phyloP scores from a whole-genome alignment of 2,113 vertebrate species.

The Uropsilus gracilis region DNA sequence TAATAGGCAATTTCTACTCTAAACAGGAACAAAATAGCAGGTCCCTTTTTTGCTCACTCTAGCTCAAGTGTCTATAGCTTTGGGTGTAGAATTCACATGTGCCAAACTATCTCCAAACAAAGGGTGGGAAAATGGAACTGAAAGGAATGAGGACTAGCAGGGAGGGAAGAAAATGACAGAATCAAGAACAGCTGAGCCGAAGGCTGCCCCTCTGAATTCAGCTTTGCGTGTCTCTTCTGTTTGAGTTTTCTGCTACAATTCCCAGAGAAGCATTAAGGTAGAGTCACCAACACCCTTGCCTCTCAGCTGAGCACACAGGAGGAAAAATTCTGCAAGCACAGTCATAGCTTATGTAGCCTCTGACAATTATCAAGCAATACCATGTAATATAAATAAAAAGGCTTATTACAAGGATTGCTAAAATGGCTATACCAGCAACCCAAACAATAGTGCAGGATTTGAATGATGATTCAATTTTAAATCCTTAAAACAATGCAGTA shows the following conservation, averaged over 20 bases:
- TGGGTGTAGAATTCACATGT: background rate
- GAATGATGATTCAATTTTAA: slow-evolving; percentile 33
- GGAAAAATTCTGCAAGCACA: background rate
- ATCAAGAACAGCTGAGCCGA: background rate
- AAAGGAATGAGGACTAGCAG: background rate
- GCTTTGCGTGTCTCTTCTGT: background rate
- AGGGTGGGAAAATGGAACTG: background rate
- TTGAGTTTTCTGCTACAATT: background rate
- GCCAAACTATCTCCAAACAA: background rate
- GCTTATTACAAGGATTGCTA: background rate
- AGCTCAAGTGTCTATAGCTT: background rate
- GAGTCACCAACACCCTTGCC: background rate
- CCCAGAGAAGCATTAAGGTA: background rate
- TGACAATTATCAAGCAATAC: background rate
- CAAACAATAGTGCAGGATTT: background rate
- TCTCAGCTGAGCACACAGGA: background rate
- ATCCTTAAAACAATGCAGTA: slow-evolving; percentile 17
- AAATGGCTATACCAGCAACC: background rate
- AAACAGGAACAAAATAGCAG: background rate
- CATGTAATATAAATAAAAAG: background rate
- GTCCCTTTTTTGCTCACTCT: background rate
- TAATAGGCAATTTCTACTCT: background rate
- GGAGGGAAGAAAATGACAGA: background rate
- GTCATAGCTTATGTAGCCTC: background rate
- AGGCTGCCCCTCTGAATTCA: background rate